Percentiles rank a stretch among this genome's conserved stretches.
Conservation (phyloP, 2,113 vertebrate genomes). For the Gymnocephalus cernua region DNA sequence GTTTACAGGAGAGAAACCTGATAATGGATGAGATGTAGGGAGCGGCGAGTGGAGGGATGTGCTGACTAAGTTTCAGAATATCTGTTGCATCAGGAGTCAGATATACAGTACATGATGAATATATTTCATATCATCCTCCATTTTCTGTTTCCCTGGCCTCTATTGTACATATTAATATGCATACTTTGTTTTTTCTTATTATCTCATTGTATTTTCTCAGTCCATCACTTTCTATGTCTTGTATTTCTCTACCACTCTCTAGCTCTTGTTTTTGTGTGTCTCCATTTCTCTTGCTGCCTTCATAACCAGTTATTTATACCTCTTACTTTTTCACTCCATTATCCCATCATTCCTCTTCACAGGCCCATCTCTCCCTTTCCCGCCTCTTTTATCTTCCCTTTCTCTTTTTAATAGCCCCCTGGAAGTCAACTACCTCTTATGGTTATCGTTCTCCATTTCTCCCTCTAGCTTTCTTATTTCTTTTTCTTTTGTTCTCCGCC, state of each 20-base stretch:
- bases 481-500: constrained; percentile 9
- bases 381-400: constrained; percentile 64
- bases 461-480: constrained; percentile 28
- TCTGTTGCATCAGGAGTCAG: constrained; percentile 32
- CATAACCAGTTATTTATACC: constrained; percentile 69
- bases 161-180: background rate
- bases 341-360: constrained; percentile 73
- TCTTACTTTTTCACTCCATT: constrained; percentile 62
- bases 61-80: constrained; percentile 39
- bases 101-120: constrained; percentile 32
- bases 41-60: constrained; percentile 6
- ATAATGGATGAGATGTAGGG: constrained; percentile 26
- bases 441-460: constrained; percentile 49
- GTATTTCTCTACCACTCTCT: constrained; percentile 27
- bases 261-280: constrained; percentile 8
- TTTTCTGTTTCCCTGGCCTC: constrained; percentile 10
- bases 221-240: constrained; percentile 16
- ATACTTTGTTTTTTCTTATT: background rate
- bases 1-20: constrained; percentile 14
- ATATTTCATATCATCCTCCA: constrained; percentile 17
- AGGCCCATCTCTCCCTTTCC: constrained; percentile 54
- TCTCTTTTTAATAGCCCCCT: constrained; percentile 59
- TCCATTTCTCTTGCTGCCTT: constrained; percentile 37
- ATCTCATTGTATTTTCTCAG: background rate
- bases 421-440: constrained; percentile 61